Evolutionary conservation across 2,888 invertebrate species (phyloP), one percentile per base, ranked within the genome.

Genomic region (Allygus modestus): DNA sequence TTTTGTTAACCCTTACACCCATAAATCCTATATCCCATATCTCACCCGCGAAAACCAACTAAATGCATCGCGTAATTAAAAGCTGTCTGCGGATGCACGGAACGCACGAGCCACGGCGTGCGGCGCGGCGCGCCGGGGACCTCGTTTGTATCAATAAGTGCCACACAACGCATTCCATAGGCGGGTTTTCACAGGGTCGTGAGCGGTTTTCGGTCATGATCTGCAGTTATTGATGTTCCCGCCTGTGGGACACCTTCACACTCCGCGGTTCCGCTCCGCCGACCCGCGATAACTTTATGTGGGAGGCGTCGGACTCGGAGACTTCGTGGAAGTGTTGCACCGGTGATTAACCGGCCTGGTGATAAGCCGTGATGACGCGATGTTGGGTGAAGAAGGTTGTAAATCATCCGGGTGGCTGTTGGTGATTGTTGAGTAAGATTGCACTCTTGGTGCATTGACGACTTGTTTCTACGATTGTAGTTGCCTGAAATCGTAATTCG

Each of bases 171-270:
- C 54, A 54, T 54, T 54, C 54, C 54, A 54, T 54, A 54, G 54
- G 54, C 54, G 54, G 54, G 54, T 54, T 54, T 54, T 54, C 54
- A 54, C 54, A 54, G 20, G 54, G 65, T 65, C 65, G 65, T 65
- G 65, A 65, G 65, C 65, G 26, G 65, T 28, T 65, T 65, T 65
- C 65, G 65, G 65, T 65, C 65, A 65, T 65, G 65, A 65, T 65
- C 65, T 11, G 4, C 12, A 15, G 65, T 65, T 65, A 65, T 65
- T 65, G 65, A 65, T 65, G 65, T 17, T 17, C 11, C 46, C 17
- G 54, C 54, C 20, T 23, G 54, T 54, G 20, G 51, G 54, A 65
- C 65, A 65, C 65, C 26, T 65, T 23, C 58, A 23, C 58, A 58
- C 65, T 15, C 65, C 15, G 28, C 20, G 5, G 58, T 65, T 65